Conservation (phyloP, 2,113 vertebrate genomes). For the Ornithorhynchus anatinus region DNA sequence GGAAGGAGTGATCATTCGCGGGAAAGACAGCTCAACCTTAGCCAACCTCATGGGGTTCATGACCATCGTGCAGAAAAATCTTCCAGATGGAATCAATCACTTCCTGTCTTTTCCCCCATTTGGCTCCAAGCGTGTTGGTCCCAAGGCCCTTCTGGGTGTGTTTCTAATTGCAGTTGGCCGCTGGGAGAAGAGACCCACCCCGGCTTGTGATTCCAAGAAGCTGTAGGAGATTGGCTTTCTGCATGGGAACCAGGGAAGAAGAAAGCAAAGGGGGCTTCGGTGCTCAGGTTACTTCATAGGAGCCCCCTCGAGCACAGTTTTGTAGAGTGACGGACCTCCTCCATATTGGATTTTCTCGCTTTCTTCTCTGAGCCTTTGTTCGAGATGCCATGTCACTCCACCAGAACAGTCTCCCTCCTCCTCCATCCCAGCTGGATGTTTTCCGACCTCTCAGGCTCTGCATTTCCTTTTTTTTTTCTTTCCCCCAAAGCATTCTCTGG, state of each 20-base stretch:
- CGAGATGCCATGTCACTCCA: too few species aligned
- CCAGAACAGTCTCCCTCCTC: too few species aligned
- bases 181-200: constrained; percentile 41
- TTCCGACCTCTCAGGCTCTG: too few species aligned
- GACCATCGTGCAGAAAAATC: constrained; percentile 43
- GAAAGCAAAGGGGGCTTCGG: constrained; percentile 62
- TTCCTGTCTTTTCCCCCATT: constrained; percentile 49
- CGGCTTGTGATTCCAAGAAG: constrained; percentile 42
- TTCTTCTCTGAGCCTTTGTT: too few species aligned
- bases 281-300: constrained; percentile 12
- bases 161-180: constrained; percentile 37
- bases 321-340: too few species aligned
- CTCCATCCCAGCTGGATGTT: too few species aligned
- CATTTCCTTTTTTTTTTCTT: too few species aligned
- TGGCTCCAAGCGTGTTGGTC: constrained; percentile 11
- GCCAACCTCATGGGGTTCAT: too few species aligned
- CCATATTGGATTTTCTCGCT: too few species aligned
- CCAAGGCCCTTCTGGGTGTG: constrained; percentile 37
- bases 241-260: constrained; percentile 48
- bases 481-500: too few species aligned
- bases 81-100: constrained; percentile 50
- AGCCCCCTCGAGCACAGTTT: constrained; percentile 44
- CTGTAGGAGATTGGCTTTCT: constrained; percentile 15
- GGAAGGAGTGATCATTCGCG: too few species aligned
- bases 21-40: too few species aligned